These are phyloP conservation scores for Paracentrotus lividus DNA, from an alignment of 53 echinoderm and acorn worm genomes.

Conservation along the genomic window DNA sequence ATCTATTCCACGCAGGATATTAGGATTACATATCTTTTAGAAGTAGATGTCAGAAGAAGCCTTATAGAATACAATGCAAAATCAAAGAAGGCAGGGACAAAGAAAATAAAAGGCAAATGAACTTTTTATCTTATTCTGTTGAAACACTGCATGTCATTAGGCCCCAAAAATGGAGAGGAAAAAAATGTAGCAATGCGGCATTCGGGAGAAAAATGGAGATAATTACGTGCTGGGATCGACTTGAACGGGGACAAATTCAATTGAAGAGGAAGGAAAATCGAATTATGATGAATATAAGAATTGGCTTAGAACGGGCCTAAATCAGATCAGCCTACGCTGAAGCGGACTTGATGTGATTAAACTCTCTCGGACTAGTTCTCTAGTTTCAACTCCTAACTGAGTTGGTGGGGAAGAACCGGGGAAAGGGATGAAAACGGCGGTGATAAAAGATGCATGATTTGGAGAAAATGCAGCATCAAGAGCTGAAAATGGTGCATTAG, in stretches of 20 bases:
- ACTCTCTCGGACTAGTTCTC: neutral
- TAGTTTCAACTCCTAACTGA: constrained; percentile 4
- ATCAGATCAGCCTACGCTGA: constrained; percentile 46
- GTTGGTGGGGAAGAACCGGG: constrained; percentile 8
- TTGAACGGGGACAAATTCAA: constrained; percentile 48
- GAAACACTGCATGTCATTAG: neutral
- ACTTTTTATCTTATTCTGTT: neutral
- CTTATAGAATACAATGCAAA: neutral
- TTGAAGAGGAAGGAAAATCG: constrained; percentile 61
- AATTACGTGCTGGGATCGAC: constrained; percentile 62
- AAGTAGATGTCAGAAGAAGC: neutral
- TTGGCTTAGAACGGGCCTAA: constrained; percentile 60
- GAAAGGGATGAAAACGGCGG: neutral
- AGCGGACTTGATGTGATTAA: constrained; percentile 23
- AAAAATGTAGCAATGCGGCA: constrained; percentile 30
- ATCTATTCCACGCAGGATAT: neutral
- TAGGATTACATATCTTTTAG: neutral
- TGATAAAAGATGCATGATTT: constrained; percentile 31
- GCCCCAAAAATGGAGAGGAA: neutral
- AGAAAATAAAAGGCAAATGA: neutral
- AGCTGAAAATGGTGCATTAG: neutral
- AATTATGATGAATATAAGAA: constrained; percentile 70
- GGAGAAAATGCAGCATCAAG: neutral
- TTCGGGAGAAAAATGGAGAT: constrained; percentile 42
- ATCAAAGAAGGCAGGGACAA: neutral